Conservation (phyloP, 2,888 invertebrate genomes). For the Campopleginae sp. region DNA sequence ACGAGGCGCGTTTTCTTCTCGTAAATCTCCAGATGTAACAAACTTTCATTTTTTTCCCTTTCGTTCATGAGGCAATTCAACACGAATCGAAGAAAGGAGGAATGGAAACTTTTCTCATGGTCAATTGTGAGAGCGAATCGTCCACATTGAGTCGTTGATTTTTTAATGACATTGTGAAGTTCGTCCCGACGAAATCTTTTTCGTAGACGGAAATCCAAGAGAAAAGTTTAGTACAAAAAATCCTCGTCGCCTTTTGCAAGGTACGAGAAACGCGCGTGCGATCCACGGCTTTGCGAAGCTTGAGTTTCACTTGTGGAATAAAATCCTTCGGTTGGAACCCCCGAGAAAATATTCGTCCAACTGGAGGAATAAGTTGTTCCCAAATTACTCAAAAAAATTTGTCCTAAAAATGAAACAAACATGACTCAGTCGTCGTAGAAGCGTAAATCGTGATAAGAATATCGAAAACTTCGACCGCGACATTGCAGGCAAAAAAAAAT, state of each 20-base stretch:
- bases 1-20: constrained; percentile 11
- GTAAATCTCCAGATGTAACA: constrained; percentile 16
- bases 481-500: background rate
- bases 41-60: constrained; percentile 8
- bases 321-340: background rate
- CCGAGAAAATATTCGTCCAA: background rate
- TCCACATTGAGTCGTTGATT: constrained; percentile 34
- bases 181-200: constrained; percentile 24
- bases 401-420: background rate
- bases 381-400: background rate
- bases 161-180: constrained; percentile 38
- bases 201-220: constrained; percentile 32
- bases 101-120: constrained; percentile 18
- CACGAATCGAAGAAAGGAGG: background rate
- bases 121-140: constrained; percentile 38
- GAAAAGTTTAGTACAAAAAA: background rate
- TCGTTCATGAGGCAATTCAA: background rate
- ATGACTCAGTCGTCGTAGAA: background rate
- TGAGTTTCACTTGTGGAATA: background rate
- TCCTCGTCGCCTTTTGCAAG: background rate
- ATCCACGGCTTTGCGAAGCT: constrained; percentile 18
- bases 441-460: constrained; percentile 5
- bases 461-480: constrained; percentile 29
- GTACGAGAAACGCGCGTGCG: background rate
- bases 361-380: background rate